phyloP scores from a whole-genome alignment of 2,113 vertebrate species.

The Ophiodon elongatus region DNA sequence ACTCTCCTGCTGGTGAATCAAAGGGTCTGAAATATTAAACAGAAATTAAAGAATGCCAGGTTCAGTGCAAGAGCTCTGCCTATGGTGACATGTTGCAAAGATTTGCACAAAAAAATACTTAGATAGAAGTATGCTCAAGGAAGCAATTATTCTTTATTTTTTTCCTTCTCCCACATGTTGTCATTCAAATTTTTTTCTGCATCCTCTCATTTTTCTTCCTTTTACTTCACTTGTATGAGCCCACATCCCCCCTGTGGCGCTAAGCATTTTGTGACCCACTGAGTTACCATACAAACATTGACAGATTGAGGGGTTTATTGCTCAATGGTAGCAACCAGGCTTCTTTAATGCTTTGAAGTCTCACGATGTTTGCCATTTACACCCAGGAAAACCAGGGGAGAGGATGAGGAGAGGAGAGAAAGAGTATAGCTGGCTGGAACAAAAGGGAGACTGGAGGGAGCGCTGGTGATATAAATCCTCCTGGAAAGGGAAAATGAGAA shows the following conservation, averaged over 20 bases:
- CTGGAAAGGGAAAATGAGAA: constrained; percentile 58
- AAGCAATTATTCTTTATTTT: constrained; percentile 12
- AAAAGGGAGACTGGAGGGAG: constrained; percentile 38
- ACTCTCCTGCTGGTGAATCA: background rate
- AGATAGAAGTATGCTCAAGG: constrained; percentile 23
- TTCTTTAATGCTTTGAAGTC: constrained; percentile 66
- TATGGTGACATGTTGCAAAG: background rate
- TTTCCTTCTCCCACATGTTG: constrained; percentile 16
- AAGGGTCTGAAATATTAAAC: constrained; percentile 13
- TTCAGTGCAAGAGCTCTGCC: background rate
- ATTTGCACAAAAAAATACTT: constrained; percentile 18
- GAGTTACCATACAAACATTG: constrained; percentile 66
- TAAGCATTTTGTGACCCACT: constrained; percentile 61
- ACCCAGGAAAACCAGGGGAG: constrained; percentile 53
- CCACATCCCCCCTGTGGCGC: constrained; percentile 35
- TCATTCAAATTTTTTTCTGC: constrained; percentile 5
- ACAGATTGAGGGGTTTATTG: constrained; percentile 59
- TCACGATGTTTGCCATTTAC: constrained; percentile 69
- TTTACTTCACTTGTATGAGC: constrained; percentile 10
- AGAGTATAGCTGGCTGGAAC: constrained; percentile 33
- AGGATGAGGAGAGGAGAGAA: constrained; percentile 34
- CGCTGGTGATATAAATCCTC: constrained; percentile 55
- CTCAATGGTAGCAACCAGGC: constrained; percentile 54
- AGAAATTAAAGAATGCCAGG: constrained; percentile 4
- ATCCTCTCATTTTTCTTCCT: constrained; percentile 10